A percentile compares a stretch with the other conserved stretches of the same genome.
Evolutionary conservation across 2,797 vertebrate genomes (phyloP).

Genomic region (Parotocinclus haroldoi): DNA sequence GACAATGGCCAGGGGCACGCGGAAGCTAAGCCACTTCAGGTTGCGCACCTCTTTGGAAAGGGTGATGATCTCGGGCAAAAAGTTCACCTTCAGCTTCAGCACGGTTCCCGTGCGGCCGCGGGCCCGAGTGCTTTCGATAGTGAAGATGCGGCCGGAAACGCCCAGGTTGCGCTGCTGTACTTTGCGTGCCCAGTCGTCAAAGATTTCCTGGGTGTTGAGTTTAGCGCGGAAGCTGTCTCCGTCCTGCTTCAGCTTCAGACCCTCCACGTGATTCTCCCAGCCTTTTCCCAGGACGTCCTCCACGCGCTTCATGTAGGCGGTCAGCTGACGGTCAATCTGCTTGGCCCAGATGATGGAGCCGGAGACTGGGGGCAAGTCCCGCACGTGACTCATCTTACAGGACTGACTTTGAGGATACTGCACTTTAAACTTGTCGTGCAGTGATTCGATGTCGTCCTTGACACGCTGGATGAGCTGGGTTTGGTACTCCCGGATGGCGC

Average conservation of each 20-base stretch:
- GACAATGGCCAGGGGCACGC: slow-evolving; percentile 94
- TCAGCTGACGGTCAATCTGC: slow-evolving; percentile 97
- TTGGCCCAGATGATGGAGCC: slow-evolving; percentile 99
- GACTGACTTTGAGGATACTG: slow-evolving; percentile 98
- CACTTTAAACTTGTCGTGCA: slow-evolving; percentile 99
- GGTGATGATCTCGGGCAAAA: slow-evolving; percentile 97
- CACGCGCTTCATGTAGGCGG: slow-evolving; percentile 98
- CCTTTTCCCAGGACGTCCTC: slow-evolving; percentile 97
- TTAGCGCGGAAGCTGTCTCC: slow-evolving; percentile 98
- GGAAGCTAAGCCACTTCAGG: slow-evolving; percentile 98
- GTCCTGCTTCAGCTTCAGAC: slow-evolving; percentile 98
- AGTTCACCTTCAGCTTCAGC: slow-evolving; percentile 97
- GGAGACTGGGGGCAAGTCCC: slow-evolving; percentile 92
- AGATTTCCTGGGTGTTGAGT: slow-evolving; percentile 98
- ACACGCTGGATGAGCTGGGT: slow-evolving; percentile 97
- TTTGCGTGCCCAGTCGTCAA: slow-evolving; percentile 98
- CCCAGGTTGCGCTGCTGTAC: slow-evolving; percentile 98
- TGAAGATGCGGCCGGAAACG: slow-evolving; percentile 95
- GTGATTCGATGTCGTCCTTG: slow-evolving; percentile 96
- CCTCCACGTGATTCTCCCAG: slow-evolving; percentile 98
- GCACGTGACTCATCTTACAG: slow-evolving; percentile 97
- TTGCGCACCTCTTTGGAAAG: slow-evolving; percentile 98
- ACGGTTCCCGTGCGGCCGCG: slow-evolving; percentile 89
- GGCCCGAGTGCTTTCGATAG: slow-evolving; percentile 91
- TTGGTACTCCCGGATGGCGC: slow-evolving; percentile 97